These are phyloP conservation scores for Euphydryas editha DNA, from an alignment of 2,888 invertebrate genomes.

Conservation along the genomic window DNA sequence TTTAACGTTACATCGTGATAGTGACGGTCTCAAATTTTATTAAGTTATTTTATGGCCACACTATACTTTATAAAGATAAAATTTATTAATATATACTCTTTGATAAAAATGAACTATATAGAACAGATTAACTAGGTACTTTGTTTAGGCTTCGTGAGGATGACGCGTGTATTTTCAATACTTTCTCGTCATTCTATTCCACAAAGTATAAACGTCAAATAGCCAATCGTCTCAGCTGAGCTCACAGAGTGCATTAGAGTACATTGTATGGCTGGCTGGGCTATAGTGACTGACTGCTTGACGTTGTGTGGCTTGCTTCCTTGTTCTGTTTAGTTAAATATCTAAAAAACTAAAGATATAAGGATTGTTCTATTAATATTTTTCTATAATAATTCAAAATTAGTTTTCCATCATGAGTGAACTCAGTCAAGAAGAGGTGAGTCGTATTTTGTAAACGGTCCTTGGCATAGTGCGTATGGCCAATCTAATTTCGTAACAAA, in stretches of 20 bases:
- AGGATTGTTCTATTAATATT: slow-evolving; percentile 52
- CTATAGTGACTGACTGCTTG: slow-evolving; percentile 79
- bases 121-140: slow-evolving; percentile 34
- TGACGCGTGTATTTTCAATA: slow-evolving; percentile 83
- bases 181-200: slow-evolving; percentile 75
- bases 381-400: slow-evolving; percentile 48
- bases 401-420: slow-evolving; percentile 87
- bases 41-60: not conserved
- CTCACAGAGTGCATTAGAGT: slow-evolving; percentile 36
- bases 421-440: slow-evolving; percentile 94
- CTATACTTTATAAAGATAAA: not conserved
- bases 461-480: slow-evolving; percentile 75
- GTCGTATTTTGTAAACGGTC: slow-evolving; percentile 74
- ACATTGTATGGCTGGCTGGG: slow-evolving; percentile 69
- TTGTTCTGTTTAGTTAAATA: slow-evolving; percentile 64
- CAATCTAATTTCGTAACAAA: slow-evolving; percentile 83
- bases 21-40: not conserved
- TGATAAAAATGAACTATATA: slow-evolving; percentile 14
- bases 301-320: slow-evolving; percentile 74
- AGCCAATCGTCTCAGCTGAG: slow-evolving; percentile 69
- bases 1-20: not conserved
- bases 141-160: slow-evolving; percentile 55
- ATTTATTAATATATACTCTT: not conserved
- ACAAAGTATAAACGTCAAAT: slow-evolving; percentile 72
- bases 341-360: slow-evolving; percentile 59